phyloP scores from a whole-genome alignment of 2,888 invertebrate species.

The Hemaris fuciformis region DNA sequence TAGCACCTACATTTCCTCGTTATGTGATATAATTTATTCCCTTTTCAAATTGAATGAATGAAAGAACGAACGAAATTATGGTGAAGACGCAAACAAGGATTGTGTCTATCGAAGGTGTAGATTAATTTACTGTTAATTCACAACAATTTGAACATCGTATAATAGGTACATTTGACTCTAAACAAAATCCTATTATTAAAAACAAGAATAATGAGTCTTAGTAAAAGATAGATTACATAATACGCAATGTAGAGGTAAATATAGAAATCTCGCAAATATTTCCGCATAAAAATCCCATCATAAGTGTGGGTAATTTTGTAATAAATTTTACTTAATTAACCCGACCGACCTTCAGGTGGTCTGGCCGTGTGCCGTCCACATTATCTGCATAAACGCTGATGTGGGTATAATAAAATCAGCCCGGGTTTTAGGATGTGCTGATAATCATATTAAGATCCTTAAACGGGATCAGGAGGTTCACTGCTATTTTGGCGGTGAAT shows the following conservation, averaged over 20 bases:
- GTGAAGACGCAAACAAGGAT: too few relatives aligned
- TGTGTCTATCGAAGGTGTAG: too few relatives aligned
- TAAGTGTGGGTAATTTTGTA: not conserved
- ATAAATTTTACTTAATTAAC: not conserved
- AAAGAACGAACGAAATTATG: too few relatives aligned
- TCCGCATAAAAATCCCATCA: not conserved
- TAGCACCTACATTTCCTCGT: too few relatives aligned
- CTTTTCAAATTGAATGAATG: too few relatives aligned
- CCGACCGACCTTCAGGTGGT: not conserved
- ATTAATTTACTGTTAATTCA: too few relatives aligned
- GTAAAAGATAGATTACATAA: too few relatives aligned
- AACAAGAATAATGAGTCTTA: too few relatives aligned
- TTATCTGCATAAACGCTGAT: conserved; percentile 18
- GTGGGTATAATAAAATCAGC: conserved; percentile 16
- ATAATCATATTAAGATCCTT: conserved; percentile 13
- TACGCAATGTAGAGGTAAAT: not conserved
- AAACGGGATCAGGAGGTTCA: not conserved
- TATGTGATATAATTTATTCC: too few relatives aligned
- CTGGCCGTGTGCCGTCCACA: not conserved
- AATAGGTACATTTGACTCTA: too few relatives aligned
- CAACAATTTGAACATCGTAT: too few relatives aligned
- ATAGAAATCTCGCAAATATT: not conserved
- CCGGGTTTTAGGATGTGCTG: conserved; percentile 11
- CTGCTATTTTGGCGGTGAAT: not conserved
- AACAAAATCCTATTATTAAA: too few relatives aligned